These are phyloP conservation scores for Leguminivora glycinivorella DNA, from an alignment of 1,140 invertebrate species.

Conservation along the genomic window DNA sequence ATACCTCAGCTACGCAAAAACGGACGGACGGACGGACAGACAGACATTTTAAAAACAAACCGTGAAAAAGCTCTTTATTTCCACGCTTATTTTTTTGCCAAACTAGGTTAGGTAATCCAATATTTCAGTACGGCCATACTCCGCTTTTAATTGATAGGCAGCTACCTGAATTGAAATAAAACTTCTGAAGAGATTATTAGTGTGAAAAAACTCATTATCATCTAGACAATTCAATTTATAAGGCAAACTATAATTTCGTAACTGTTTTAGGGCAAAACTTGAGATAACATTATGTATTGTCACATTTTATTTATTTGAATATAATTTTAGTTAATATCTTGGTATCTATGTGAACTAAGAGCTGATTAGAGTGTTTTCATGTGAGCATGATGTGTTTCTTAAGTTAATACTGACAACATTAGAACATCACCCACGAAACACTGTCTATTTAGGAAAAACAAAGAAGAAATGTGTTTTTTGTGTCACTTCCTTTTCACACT, in stretches of 20 bases:
- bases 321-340: too few relatives aligned
- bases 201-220: not conserved
- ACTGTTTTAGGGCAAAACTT: not conserved
- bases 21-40: too few relatives aligned
- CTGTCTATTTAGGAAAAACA: not conserved
- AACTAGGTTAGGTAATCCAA: constrained; percentile 6
- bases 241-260: not conserved
- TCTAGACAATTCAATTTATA: constrained; percentile 4
- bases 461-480: not conserved
- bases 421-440: not conserved
- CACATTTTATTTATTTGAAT: too few relatives aligned
- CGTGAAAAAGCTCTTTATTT: not conserved
- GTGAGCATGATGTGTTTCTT: too few relatives aligned
- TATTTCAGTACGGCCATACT: not conserved
- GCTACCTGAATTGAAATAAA: not conserved
- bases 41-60: not conserved
- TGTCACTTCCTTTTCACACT: not conserved
- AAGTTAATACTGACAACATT: too few relatives aligned
- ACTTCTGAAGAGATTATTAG: not conserved
- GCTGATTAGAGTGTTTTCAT: too few relatives aligned
- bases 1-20: constrained; percentile 3
- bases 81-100: not conserved
- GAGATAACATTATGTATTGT: too few relatives aligned
- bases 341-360: too few relatives aligned
- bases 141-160: not conserved